phyloP scores from a whole-genome alignment of 2,113 vertebrate species.

The Sceloporus undulatus region DNA sequence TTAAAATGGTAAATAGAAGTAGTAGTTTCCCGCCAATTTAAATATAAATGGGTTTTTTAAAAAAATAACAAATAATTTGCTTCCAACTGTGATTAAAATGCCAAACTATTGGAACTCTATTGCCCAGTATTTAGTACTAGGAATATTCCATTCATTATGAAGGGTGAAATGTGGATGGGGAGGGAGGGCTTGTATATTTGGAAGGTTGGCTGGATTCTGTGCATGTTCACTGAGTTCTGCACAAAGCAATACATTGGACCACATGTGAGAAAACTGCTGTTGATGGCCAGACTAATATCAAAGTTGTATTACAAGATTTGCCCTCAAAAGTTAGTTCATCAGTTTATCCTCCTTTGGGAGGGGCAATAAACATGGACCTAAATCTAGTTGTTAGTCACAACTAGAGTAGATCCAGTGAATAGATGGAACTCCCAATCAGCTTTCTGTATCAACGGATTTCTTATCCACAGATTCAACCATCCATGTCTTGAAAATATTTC shows the following conservation, averaged over 20 bases:
- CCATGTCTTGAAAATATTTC: no score
- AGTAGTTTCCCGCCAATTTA: constrained; percentile 41
- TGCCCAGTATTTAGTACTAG: constrained; percentile 44
- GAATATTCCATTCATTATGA: background rate
- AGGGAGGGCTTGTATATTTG: background rate
- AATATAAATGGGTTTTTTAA: background rate
- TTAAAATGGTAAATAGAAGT: constrained; percentile 45
- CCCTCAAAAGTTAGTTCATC: background rate
- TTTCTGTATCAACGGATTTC: no score
- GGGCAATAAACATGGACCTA: no score
- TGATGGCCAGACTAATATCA: background rate
- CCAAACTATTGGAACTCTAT: constrained; percentile 59
- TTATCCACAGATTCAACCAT: no score
- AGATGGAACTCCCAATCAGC: no score
- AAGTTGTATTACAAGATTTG: background rate
- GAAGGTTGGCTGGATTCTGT: no score
- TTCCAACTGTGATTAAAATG: constrained; percentile 57
- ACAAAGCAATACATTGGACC: no score
- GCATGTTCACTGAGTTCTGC: background rate
- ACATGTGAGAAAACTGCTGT: background rate
- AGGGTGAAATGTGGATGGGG: background rate
- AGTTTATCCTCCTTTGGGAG: background rate
- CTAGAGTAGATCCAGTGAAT: no score
- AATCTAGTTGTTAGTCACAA: no score
- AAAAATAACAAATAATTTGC: constrained; percentile 3